Conservation (phyloP, 1,140 invertebrate genomes). For the Drosophila parvula region DNA sequence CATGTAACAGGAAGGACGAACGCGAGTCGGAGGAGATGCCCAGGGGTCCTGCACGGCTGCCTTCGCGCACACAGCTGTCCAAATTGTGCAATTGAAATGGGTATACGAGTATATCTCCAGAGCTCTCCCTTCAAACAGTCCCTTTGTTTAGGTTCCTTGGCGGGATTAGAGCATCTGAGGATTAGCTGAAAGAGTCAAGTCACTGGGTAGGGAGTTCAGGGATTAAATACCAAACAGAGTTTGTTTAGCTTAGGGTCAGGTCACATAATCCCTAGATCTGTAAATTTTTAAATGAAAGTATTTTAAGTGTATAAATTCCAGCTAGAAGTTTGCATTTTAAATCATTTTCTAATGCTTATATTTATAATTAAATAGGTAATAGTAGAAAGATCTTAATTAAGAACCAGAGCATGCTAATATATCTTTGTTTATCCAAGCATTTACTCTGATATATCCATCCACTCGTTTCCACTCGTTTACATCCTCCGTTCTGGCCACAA, state of each 20-base stretch:
- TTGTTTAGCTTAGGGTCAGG: background rate
- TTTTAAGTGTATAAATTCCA: background rate
- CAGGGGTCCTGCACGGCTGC: constrained; percentile 45
- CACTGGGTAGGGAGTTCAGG: constrained; percentile 4
- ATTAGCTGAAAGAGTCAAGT: constrained; percentile 32
- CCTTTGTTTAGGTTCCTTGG: constrained; percentile 1
- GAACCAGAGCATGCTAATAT: constrained; percentile 1
- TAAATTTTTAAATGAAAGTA: background rate
- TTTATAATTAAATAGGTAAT: background rate
- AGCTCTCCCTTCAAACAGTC: background rate
- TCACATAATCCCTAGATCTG: background rate
- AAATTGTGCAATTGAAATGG: constrained; percentile 58
- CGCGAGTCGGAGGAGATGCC: constrained; percentile 2
- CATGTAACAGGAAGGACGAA: constrained; percentile 27
- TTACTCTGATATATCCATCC: background rate
- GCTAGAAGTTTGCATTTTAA: background rate
- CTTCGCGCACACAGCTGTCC: constrained; percentile 62
- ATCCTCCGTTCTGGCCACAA: background rate
- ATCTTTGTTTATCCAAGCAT: constrained; percentile 11
- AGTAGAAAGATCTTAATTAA: background rate
- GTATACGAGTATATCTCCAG: background rate
- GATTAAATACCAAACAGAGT: background rate
- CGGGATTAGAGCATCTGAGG: constrained; percentile 25
- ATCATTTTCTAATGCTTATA: no score
- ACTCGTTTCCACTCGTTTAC: background rate